Conservation (phyloP, 2,888 invertebrate genomes). For the Encarsia formosa region DNA sequence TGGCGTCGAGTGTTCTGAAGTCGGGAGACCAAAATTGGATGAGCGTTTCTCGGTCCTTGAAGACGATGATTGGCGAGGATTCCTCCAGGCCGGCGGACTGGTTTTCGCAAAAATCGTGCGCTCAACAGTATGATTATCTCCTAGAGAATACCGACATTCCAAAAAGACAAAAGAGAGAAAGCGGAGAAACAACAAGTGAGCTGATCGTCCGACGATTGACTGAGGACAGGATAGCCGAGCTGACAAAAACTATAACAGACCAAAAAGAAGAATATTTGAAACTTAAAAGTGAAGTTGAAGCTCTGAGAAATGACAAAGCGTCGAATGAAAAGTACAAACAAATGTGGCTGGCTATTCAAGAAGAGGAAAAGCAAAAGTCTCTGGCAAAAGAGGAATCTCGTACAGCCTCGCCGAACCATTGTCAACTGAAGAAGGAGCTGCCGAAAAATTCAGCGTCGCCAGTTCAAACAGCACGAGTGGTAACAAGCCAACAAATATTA, state of each 20-base stretch:
- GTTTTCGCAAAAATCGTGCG: constrained; percentile 89
- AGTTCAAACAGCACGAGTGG: no score
- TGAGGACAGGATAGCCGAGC: constrained; percentile 73
- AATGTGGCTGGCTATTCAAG: constrained; percentile 63
- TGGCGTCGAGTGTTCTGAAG: constrained; percentile 79
- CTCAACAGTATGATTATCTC: constrained; percentile 79
- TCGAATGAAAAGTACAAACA: constrained; percentile 71
- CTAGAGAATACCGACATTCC: constrained; percentile 80
- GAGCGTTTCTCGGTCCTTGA: constrained; percentile 76
- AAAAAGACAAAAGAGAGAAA: constrained; percentile 75
- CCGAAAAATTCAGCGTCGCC: no score
- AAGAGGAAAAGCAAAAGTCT: constrained; percentile 66
- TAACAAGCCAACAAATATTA: no score
- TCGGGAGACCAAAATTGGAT: constrained; percentile 92
- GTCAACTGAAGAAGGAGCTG: constrained; percentile 42
- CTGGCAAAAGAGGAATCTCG: constrained; percentile 62
- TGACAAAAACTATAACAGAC: constrained; percentile 66
- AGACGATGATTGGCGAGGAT: constrained; percentile 71
- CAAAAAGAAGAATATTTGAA: constrained; percentile 72
- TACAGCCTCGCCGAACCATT: constrained; percentile 36
- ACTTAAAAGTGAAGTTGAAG: constrained; percentile 62
- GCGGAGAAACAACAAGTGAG: constrained; percentile 73
- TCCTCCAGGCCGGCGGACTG: constrained; percentile 67
- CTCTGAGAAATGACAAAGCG: constrained; percentile 57
- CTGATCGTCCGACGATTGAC: constrained; percentile 73